A percentile compares a stretch with the other conserved stretches of the same genome.
These are phyloP conservation scores for Acleris holmiana DNA, from an alignment of 2,888 invertebrate species.

Conservation along the genomic window DNA sequence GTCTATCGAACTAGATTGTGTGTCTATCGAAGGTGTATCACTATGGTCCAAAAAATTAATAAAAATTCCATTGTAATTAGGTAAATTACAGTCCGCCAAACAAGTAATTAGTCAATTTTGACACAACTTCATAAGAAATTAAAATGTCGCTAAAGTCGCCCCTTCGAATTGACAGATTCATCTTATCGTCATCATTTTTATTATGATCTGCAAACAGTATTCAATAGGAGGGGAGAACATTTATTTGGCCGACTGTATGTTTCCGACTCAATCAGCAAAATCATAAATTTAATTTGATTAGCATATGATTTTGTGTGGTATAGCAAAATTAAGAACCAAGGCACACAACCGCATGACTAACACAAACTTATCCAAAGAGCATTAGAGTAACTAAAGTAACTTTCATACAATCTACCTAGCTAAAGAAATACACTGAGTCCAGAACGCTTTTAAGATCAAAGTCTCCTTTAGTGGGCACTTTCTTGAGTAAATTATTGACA, in stretches of 20 bases:
- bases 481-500: slow-evolving; percentile 84
- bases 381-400: slow-evolving; percentile 34
- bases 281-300: too few relatives aligned
- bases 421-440: slow-evolving; percentile 94
- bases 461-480: slow-evolving; percentile 89
- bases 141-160: too few relatives aligned
- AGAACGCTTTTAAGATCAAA: slow-evolving; percentile 91
- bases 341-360: slow-evolving; percentile 43
- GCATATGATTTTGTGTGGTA: too few relatives aligned
- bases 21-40: slow-evolving; percentile 29
- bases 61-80: background rate
- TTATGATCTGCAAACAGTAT: too few relatives aligned
- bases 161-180: too few relatives aligned
- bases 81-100: background rate
- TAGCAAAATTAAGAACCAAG: background rate
- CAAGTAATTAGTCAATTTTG: too few relatives aligned
- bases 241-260: too few relatives aligned
- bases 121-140: too few relatives aligned
- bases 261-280: too few relatives aligned
- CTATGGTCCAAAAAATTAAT: background rate
- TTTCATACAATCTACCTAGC: slow-evolving; percentile 71
- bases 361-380: slow-evolving; percentile 4
- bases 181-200: too few relatives aligned
- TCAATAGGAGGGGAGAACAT: too few relatives aligned
- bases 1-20: slow-evolving; percentile 47